These are phyloP conservation scores for Naja naja DNA, from an alignment of 2,113 vertebrate species.

Conservation along the genomic window DNA sequence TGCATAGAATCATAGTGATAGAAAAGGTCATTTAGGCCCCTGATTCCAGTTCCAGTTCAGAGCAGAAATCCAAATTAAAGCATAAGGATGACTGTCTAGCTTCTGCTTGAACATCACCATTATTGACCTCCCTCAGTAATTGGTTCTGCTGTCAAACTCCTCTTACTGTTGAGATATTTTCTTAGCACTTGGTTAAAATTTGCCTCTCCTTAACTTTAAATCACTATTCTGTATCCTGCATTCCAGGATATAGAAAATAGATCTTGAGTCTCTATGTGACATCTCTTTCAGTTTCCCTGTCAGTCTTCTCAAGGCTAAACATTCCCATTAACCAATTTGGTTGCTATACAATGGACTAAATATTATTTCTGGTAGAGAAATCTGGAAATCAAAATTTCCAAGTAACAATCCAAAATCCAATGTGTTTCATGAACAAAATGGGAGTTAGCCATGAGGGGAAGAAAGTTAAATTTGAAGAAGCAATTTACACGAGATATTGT, in stretches of 20 bases:
- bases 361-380: neutral
- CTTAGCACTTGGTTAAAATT: neutral
- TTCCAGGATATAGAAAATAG: neutral
- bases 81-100: neutral
- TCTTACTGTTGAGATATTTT: neutral
- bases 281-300: neutral
- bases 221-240: neutral
- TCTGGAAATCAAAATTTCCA: neutral
- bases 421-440: neutral
- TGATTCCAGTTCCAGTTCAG: neutral
- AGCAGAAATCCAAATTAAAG: neutral
- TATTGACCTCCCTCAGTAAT: neutral
- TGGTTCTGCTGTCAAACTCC: neutral
- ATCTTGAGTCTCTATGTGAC: neutral
- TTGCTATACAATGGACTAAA: neutral
- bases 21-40: neutral
- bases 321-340: neutral
- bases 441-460: neutral
- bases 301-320: neutral
- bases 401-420: neutral
- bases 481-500: neutral
- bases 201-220: neutral
- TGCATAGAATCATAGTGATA: neutral
- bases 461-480: neutral
- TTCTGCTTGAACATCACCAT: neutral